Base-by-base conservation (phyloP, 2,797 vertebrate genomes). In the Myioborus miniatus region DNA sequence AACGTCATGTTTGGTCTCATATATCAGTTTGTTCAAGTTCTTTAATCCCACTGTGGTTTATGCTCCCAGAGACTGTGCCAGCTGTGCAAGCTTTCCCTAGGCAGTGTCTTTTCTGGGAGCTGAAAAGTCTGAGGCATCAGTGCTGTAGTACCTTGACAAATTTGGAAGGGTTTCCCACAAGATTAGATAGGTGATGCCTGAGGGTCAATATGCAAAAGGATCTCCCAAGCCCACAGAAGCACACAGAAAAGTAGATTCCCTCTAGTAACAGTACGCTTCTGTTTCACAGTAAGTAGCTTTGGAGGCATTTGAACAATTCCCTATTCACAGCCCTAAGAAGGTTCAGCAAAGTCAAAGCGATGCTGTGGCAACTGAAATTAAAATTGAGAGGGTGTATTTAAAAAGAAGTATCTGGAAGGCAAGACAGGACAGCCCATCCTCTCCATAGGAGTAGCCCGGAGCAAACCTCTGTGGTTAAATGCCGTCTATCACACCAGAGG, bases 81-180 rank as follows among this genome's bases (percentile, higher is more conserved):
- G n/a, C 9, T 47, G 34, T 46, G 24, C 50, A 39, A 41, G n/a
- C 26, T 79, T 72, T 84, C n/a, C 41, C 44, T n/a, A 7, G 43
- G 59, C 46, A 68, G 24, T 1, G 0, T 56, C 37, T 74, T 32
- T 67, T 41, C 1, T 2, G 16, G 37, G 9, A 0, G 1, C 50
- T 84, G 81, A 46, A 49, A 74, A 50, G 22, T 34, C 44, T 3
- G 11, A 52, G 43, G 20, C 9, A 44, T 50, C 69, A 71, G 70
- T 4, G 4, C 11, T 43, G 30, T 15, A 27, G 15, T 22, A n/a
- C 24, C 3, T 2, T 3, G 4, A 24, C 13, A 69, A 29, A 24
- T 32, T 2, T 15, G 36, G 47, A n/a, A 50, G 30, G 9, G 3
- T 65, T 76, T 76, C 39, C 70, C 52, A 26, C 26, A 16, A 18